Conservation (phyloP, 2,797 vertebrate genomes). For the Chelonia mydas region DNA sequence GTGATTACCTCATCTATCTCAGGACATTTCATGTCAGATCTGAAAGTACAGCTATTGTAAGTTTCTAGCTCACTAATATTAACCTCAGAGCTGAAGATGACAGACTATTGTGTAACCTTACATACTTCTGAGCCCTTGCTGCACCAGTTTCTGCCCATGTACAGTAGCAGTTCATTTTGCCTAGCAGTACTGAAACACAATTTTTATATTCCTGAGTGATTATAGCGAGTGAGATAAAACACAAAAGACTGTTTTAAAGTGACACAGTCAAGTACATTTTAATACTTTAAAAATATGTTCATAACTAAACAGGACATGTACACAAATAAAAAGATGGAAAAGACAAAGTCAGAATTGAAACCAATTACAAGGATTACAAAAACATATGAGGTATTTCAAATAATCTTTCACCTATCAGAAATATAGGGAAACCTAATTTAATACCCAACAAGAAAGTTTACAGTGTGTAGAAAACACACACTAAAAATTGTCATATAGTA, state of each 20-base stretch:
- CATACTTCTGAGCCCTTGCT: slow-evolving; percentile 14
- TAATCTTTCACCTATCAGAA: slow-evolving; percentile 4
- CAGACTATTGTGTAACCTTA: slow-evolving; percentile 42
- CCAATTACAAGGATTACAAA: slow-evolving; percentile 22
- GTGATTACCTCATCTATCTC: slow-evolving; percentile 64
- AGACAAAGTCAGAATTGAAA: slow-evolving; percentile 41
- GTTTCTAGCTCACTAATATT: slow-evolving; percentile 44
- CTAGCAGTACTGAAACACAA: neutral
- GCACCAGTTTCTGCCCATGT: neutral
- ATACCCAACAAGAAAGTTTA: slow-evolving; percentile 19
- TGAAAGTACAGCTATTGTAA: slow-evolving; percentile 51
- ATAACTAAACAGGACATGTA: neutral
- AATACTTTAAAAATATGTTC: slow-evolving; percentile 47
- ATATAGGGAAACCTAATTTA: slow-evolving; percentile 5
- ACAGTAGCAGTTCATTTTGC: slow-evolving; percentile 28
- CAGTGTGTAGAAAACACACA: neutral
- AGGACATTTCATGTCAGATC: slow-evolving; percentile 63
- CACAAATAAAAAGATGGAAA: slow-evolving; percentile 31
- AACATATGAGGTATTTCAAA: slow-evolving; percentile 20
- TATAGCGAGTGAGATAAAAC: slow-evolving; percentile 47
- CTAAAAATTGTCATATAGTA: neutral
- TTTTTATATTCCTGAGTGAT: slow-evolving; percentile 60
- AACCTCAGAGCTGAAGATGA: slow-evolving; percentile 53
- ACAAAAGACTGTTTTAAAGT: slow-evolving; percentile 47
- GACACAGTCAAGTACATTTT: slow-evolving; percentile 52